These are phyloP conservation scores for Shinisaurus crocodilurus DNA, from an alignment of 2,113 vertebrate genomes.

Conservation along the genomic window DNA sequence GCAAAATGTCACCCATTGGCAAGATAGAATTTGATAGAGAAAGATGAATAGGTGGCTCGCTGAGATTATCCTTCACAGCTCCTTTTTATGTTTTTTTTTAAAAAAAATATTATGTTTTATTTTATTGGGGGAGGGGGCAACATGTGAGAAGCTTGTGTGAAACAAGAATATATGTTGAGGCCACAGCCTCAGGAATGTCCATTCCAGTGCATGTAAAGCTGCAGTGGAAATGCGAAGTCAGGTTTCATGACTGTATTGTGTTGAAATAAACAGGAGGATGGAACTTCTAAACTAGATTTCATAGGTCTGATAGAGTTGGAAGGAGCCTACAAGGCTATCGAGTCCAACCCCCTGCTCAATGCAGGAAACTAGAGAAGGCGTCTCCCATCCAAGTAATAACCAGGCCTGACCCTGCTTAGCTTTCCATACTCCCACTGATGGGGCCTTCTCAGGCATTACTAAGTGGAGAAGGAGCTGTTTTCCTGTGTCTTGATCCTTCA, in stretches of 20 bases:
- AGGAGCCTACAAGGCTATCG: too few species aligned
- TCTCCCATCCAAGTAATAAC: too few species aligned
- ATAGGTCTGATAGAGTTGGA: too few species aligned
- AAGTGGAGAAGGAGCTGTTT: too few species aligned
- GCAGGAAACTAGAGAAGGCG: too few species aligned
- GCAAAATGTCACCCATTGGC: constrained; percentile 29
- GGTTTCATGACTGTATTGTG: neutral
- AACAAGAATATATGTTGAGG: neutral
- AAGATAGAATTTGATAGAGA: constrained; percentile 38
- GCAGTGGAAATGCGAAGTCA: neutral
- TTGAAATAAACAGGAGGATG: neutral
- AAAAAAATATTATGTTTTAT: too few species aligned
- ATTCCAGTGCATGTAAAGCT: neutral
- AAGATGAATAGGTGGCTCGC: neutral
- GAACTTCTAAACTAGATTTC: neutral
- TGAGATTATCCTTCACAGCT: neutral
- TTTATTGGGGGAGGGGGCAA: too few species aligned
- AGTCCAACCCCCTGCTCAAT: too few species aligned
- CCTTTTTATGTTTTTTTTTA: neutral
- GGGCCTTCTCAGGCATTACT: neutral
- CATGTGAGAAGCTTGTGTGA: neutral
- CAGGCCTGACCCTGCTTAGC: too few species aligned
- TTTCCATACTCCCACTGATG: too few species aligned
- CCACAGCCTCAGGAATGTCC: neutral
- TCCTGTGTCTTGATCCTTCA: too few species aligned